These are phyloP conservation scores for Neodiprion virginianus DNA, from an alignment of 1,140 invertebrate species.

Conservation along the genomic window DNA sequence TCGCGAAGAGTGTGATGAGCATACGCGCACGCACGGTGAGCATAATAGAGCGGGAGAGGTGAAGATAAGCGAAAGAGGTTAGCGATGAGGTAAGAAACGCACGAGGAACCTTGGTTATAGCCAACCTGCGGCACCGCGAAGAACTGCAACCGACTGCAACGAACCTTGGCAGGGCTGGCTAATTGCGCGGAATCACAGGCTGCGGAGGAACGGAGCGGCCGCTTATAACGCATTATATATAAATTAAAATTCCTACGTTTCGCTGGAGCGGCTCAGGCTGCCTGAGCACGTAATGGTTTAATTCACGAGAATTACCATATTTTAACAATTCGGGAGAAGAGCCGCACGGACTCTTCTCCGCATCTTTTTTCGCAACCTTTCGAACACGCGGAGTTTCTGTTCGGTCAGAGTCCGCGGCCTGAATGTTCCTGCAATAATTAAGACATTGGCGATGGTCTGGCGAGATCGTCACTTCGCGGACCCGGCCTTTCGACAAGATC, in stretches of 20 bases:
- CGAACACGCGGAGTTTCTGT: not conserved
- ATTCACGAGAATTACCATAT: conserved; percentile 49
- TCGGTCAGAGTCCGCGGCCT: not conserved
- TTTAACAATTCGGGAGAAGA: conserved; percentile 37
- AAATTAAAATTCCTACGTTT: conserved; percentile 46
- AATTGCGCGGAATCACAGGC: conserved; percentile 15
- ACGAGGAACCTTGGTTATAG: not conserved
- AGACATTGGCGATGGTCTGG: conserved; percentile 26
- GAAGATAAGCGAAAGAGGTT: no score
- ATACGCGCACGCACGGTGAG: not conserved
- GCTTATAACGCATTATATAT: conserved; percentile 34
- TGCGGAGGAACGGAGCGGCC: conserved; percentile 8
- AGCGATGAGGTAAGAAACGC: no score
- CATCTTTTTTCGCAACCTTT: conserved; percentile 16
- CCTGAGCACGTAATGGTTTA: conserved; percentile 45
- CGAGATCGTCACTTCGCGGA: conserved; percentile 2
- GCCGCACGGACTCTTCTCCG: conserved; percentile 13
- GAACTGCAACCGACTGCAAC: conserved; percentile 3
- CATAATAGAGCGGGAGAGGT: no score
- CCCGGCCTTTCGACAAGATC: not conserved
- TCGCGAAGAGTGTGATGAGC: not conserved
- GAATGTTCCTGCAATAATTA: conserved; percentile 9
- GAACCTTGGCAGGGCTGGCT: not conserved
- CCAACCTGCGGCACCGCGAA: not conserved
- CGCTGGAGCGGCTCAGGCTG: conserved; percentile 31